phyloP scores from a whole-genome alignment of 1,140 invertebrate species.

The Hirudo medicinalis region DNA sequence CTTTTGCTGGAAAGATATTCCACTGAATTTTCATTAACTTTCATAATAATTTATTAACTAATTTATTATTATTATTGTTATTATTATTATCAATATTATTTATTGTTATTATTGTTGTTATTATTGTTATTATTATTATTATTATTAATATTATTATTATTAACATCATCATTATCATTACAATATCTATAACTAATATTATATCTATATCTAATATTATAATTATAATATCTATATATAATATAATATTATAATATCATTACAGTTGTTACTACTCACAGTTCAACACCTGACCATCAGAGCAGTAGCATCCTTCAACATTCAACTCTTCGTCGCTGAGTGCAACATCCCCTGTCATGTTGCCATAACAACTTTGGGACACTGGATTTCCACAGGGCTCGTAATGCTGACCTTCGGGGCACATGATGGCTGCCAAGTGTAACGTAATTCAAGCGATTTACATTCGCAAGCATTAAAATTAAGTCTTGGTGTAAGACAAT shows the following conservation, averaged over 20 bases:
- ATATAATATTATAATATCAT: too few relatives aligned
- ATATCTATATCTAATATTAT: too few relatives aligned
- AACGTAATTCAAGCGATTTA: too few relatives aligned
- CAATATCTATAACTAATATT: too few relatives aligned
- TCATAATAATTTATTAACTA: too few relatives aligned
- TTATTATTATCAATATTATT: background rate
- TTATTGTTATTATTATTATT: background rate
- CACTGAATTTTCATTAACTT: too few relatives aligned
- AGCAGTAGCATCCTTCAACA: constrained; percentile 12
- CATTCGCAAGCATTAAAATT: background rate
- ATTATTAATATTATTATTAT: background rate
- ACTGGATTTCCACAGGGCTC: background rate
- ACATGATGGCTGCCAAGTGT: constrained; percentile 15
- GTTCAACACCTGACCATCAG: background rate
- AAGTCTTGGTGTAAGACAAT: background rate
- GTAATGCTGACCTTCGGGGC: background rate
- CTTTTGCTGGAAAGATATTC: background rate
- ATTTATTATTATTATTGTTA: background rate
- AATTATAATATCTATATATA: too few relatives aligned
- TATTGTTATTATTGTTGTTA: background rate
- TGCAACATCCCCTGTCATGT: too few relatives aligned
- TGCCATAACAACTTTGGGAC: background rate
- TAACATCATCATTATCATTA: background rate
- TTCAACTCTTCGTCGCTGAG: background rate
- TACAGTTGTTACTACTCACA: too few relatives aligned